Conservation (phyloP, 1,140 invertebrate genomes). For the Thaumatotibia leucotreta region DNA sequence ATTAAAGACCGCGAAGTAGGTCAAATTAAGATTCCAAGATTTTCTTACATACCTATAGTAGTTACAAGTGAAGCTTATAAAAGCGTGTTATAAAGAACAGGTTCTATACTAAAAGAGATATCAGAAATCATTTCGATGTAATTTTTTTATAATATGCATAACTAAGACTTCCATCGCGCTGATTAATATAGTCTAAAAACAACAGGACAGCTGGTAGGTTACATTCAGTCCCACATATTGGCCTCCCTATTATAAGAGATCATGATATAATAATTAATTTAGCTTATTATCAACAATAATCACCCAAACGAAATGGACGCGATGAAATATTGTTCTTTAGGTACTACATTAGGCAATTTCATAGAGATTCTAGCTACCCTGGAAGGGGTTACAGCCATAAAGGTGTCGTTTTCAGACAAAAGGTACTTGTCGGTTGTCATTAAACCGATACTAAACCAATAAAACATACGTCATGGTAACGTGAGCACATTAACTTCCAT, state of each 20-base stretch:
- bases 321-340: constrained; percentile 40
- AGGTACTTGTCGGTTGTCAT: neutral
- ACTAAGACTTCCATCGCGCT: neutral
- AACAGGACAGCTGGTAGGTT: neutral
- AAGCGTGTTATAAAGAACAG: too few species aligned
- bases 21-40: too few species aligned
- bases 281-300: constrained; percentile 30
- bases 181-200: neutral
- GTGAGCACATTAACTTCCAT: neutral
- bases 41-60: too few species aligned
- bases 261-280: constrained; percentile 15
- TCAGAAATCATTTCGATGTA: too few species aligned
- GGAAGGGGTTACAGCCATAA: constrained; percentile 30
- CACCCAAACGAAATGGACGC: constrained; percentile 43
- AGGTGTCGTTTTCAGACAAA: neutral
- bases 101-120: too few species aligned
- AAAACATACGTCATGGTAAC: neutral
- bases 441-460: neutral
- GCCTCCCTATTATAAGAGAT: neutral
- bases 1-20: too few species aligned
- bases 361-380: constrained; percentile 30
- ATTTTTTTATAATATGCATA: too few species aligned
- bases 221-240: neutral
- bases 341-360: constrained; percentile 24
- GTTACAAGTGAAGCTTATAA: too few species aligned